Evolutionary conservation across 2,888 invertebrate species (phyloP).

Genomic region (Tridacna crocea): DNA sequence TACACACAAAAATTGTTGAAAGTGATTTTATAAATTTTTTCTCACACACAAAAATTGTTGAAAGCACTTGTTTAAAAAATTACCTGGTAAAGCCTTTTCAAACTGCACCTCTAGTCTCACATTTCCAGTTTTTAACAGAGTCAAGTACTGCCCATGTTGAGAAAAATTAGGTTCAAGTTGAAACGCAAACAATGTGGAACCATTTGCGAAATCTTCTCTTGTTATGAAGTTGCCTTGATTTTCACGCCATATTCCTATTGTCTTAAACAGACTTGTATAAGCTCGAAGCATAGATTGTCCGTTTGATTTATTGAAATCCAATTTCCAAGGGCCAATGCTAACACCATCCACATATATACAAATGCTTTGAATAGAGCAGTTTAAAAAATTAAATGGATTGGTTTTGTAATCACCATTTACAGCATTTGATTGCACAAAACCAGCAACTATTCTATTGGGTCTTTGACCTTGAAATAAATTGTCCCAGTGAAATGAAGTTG

Average conservation of each 20-base stretch:
- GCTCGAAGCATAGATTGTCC: conserved; percentile 26
- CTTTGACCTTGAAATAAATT: conserved; percentile 43
- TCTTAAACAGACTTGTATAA: conserved; percentile 22
- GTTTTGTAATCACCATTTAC: conserved; percentile 25
- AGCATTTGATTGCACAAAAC: conserved; percentile 38
- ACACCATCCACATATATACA: conserved; percentile 19
- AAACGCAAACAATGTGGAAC: conserved; percentile 30
- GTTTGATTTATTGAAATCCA: conserved; percentile 20
- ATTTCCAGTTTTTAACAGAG: conserved; percentile 37
- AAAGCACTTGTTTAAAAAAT: background rate
- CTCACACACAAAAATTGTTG: background rate
- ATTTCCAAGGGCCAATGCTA: conserved; percentile 14
- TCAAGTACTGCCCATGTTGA: conserved; percentile 34
- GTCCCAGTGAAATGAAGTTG: conserved; percentile 29
- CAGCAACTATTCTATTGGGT: conserved; percentile 47
- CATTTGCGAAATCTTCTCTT: conserved; percentile 26
- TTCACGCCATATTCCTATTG: conserved; percentile 8
- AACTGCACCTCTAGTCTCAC: conserved; percentile 44
- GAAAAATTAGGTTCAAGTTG: conserved; percentile 28
- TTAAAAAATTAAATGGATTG: conserved; percentile 33
- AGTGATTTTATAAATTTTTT: background rate
- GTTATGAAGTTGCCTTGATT: conserved; percentile 31
- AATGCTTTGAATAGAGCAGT: conserved; percentile 25
- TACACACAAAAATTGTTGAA: background rate
- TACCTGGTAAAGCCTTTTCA: conserved; percentile 23